Percentiles rank a stretch among this genome's conserved stretches.
phyloP scores from a whole-genome alignment of 2,888 invertebrate genomes.

The Drosophila falleni region DNA sequence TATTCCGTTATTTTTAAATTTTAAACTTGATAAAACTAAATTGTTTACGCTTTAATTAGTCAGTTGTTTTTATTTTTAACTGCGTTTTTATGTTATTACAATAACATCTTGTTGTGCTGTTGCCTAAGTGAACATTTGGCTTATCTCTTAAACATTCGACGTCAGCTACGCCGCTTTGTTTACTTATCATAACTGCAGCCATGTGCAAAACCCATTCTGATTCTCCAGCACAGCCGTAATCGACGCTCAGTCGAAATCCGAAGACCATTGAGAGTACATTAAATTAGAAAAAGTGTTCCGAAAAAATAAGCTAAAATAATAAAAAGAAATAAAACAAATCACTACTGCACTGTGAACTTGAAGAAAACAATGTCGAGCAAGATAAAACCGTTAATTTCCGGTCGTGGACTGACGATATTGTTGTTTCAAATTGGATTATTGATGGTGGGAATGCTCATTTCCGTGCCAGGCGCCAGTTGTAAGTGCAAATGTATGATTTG shows the following conservation, averaged over 20 bases:
- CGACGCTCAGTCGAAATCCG: conserved; percentile 59
- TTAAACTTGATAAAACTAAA: background rate
- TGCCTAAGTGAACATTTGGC: conserved; percentile 8
- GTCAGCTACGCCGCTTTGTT: conserved; percentile 10
- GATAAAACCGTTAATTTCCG: conserved; percentile 81
- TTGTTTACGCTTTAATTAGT: background rate
- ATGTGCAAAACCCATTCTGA: conserved; percentile 45
- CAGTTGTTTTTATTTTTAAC: background rate
- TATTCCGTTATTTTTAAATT: conserved; percentile 19
- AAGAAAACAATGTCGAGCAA: conserved; percentile 60
- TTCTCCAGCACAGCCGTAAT: conserved; percentile 15
- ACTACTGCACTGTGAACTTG: conserved; percentile 50
- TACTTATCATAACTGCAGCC: conserved; percentile 46
- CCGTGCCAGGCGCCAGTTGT: conserved; percentile 74
- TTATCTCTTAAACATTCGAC: conserved; percentile 36
- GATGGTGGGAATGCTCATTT: conserved; percentile 46
- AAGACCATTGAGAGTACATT: conserved; percentile 51
- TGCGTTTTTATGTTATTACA: background rate
- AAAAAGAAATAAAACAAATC: conserved; percentile 11
- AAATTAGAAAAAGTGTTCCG: conserved; percentile 23
- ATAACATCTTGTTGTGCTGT: conserved; percentile 1
- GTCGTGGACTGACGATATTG: conserved; percentile 54
- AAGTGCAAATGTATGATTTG: conserved; percentile 37
- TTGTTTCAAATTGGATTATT: conserved; percentile 35
- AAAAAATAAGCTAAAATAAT: conserved; percentile 15